phyloP scores from a whole-genome alignment of 2,113 vertebrate species.

The Chitala chitala region DNA sequence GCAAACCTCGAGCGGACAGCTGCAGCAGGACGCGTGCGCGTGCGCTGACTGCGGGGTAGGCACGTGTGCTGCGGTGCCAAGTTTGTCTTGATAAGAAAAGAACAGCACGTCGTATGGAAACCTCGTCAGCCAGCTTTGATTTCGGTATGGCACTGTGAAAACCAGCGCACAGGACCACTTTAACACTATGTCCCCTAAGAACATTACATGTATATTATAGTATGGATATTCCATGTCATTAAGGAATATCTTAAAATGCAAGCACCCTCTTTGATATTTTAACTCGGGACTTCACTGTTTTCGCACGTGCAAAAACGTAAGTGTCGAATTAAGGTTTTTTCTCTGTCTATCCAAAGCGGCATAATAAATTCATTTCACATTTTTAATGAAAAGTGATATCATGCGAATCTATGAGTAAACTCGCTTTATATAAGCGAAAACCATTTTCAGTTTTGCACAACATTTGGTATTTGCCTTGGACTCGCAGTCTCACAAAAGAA shows the following conservation, averaged over 20 bases:
- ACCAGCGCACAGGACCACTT: too few species aligned
- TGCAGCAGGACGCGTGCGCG: not conserved
- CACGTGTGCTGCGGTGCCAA: too few species aligned
- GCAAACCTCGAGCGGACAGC: not conserved
- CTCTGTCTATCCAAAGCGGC: not conserved
- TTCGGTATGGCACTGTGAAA: too few species aligned
- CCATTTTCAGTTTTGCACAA: not conserved
- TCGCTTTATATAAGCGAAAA: not conserved
- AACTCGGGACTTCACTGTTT: not conserved
- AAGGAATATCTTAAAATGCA: not conserved
- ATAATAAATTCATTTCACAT: not conserved
- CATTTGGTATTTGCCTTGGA: not conserved
- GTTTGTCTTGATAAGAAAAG: too few species aligned
- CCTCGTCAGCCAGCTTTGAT: too few species aligned
- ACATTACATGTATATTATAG: not conserved
- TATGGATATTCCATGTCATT: not conserved
- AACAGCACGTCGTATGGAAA: too few species aligned
- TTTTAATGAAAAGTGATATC: not conserved
- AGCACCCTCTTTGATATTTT: not conserved
- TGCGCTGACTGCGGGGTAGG: too few species aligned
- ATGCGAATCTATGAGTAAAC: not conserved
- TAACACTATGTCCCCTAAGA: not conserved
- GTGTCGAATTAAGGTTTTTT: too few species aligned
- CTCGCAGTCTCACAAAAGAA: not conserved
- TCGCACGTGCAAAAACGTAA: too few species aligned